Conservation (phyloP, 2,797 vertebrate species). For the Melanotaenia boesemani region DNA sequence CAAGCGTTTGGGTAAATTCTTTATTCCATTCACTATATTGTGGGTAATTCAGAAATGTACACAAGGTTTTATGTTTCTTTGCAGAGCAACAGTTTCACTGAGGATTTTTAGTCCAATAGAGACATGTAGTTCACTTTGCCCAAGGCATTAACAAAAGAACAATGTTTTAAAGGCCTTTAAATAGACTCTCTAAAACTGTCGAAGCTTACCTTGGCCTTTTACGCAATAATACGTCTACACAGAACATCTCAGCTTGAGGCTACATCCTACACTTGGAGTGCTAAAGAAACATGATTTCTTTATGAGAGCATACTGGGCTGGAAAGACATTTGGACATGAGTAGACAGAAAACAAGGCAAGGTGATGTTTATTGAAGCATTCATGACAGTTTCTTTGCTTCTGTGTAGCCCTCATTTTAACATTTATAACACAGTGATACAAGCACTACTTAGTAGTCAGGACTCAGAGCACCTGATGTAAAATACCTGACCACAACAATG, state of each 20-base stretch:
- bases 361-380: slow-evolving; percentile 77
- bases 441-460: slow-evolving; percentile 31
- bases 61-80: slow-evolving; percentile 12
- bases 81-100: slow-evolving; percentile 16
- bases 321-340: slow-evolving; percentile 42
- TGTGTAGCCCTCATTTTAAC: slow-evolving; percentile 59
- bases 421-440: slow-evolving; percentile 55
- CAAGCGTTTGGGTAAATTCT: not conserved
- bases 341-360: slow-evolving; percentile 70
- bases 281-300: slow-evolving; percentile 55
- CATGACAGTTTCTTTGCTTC: slow-evolving; percentile 57
- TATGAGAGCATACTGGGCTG: slow-evolving; percentile 42
- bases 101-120: slow-evolving; percentile 23
- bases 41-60: slow-evolving; percentile 32
- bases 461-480: slow-evolving; percentile 46
- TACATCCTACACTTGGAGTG: slow-evolving; percentile 48
- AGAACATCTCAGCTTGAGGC: slow-evolving; percentile 56
- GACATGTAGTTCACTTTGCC: slow-evolving; percentile 49
- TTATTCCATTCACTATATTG: slow-evolving; percentile 27
- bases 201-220: slow-evolving; percentile 58
- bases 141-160: slow-evolving; percentile 49
- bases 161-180: slow-evolving; percentile 60
- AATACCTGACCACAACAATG: slow-evolving; percentile 28
- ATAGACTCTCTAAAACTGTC: slow-evolving; percentile 61
- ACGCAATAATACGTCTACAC: slow-evolving; percentile 50